These are phyloP conservation scores for Piprites chloris DNA, from an alignment of 2,113 vertebrate species.

Conservation along the genomic window DNA sequence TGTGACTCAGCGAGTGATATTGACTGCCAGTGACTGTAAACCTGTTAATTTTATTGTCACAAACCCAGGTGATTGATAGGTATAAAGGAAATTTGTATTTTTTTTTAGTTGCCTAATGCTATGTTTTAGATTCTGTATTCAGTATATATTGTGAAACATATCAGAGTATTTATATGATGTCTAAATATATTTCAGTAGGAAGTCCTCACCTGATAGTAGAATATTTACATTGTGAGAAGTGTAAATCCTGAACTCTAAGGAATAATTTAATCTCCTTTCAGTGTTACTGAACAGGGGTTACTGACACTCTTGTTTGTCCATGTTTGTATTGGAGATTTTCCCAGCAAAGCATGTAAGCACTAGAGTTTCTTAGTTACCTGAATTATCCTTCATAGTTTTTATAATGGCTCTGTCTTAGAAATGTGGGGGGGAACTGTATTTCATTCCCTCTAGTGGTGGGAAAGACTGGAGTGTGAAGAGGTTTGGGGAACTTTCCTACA, in stretches of 20 bases:
- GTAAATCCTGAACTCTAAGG: not conserved
- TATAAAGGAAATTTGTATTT: not conserved
- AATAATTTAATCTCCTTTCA: not conserved
- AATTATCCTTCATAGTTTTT: not conserved
- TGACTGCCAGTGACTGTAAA: not conserved
- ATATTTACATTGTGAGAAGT: not conserved
- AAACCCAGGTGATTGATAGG: not conserved
- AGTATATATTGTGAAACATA: not conserved
- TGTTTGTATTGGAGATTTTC: not conserved
- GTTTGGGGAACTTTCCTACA: not conserved
- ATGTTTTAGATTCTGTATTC: not conserved
- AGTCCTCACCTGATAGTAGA: not conserved
- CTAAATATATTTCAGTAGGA: not conserved
- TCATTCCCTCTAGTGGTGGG: not conserved
- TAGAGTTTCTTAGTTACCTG: not conserved
- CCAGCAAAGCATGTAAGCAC: not conserved
- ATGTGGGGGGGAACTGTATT: not conserved
- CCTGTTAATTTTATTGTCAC: not conserved
- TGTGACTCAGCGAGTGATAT: not conserved
- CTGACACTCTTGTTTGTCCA: not conserved
- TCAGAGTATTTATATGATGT: not conserved
- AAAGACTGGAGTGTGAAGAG: not conserved
- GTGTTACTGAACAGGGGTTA: not conserved
- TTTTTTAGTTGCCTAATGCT: not conserved
- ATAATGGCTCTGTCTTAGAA: not conserved